These are phyloP conservation scores for Henicopernis longicauda DNA, from an alignment of 2,113 vertebrate genomes.

Conservation along the genomic window DNA sequence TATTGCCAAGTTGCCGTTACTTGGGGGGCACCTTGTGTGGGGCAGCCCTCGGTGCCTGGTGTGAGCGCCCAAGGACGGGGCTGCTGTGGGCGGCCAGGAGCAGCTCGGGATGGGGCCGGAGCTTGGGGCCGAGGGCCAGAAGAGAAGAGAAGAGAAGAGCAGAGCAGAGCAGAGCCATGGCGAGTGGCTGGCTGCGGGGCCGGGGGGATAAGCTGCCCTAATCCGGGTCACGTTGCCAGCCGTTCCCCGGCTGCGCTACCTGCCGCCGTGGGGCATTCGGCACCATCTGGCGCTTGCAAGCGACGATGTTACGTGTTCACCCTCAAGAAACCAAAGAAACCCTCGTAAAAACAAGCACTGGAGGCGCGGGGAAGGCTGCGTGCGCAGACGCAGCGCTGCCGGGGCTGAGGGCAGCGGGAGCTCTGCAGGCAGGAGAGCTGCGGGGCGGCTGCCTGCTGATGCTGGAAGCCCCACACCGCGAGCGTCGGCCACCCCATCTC, in stretches of 20 bases:
- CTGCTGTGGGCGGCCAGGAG: not conserved
- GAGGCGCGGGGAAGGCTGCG: not conserved
- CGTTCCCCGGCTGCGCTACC: not conserved
- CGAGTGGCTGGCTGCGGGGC: not conserved
- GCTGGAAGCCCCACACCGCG: not conserved
- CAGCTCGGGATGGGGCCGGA: not conserved
- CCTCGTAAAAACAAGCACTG: not conserved
- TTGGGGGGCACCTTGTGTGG: accelerated
- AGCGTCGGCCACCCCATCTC: not conserved
- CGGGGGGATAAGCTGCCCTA: not conserved
- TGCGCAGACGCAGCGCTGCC: not conserved
- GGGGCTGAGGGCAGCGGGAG: not conserved
- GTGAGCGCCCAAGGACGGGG: not conserved
- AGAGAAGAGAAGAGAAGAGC: too few species aligned
- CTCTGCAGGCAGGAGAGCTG: not conserved
- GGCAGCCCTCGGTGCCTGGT: not conserved
- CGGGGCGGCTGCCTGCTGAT: accelerated
- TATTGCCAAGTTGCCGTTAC: accelerated
- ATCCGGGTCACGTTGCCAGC: not conserved
- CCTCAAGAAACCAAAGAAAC: not conserved
- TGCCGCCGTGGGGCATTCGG: not conserved
- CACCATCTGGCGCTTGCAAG: not conserved
- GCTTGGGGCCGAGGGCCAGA: not conserved
- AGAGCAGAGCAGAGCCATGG: too few species aligned
- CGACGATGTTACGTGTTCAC: accelerated